Evolutionary conservation across 2,888 invertebrate species (phyloP), one percentile per base, ranked within the genome.

Genomic region (Stratiomys singularior): DNA sequence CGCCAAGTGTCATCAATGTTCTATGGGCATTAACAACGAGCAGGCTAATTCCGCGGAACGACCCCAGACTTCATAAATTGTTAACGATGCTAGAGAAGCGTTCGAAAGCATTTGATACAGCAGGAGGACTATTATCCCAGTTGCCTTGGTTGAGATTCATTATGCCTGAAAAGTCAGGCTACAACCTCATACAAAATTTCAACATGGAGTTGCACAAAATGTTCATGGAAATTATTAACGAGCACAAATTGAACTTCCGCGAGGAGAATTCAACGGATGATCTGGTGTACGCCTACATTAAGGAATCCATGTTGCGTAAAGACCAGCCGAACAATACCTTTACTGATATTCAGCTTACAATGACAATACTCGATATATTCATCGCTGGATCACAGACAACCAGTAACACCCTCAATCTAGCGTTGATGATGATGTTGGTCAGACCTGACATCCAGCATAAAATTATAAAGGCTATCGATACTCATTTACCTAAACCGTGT

Each of bases 371-470:
- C 77, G 93, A 93, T 83, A 87, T 93, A 64, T 92, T 93, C 81
- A 89, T 93, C 82, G 93, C 91, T 4, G 93, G 93, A 1, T 88
- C 90, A 0, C 89, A 89, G 81, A 92, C 92, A 0, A 92, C 92
- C 0, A 90, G 91, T 78, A 89, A 88, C 47, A 91, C 91, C 0
- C 84, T 93, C 18, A 91, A 91, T 81, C 89, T 92, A 82, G 88
- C 90, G 0, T 86, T 93, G 67, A 86, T 92, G 82, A 88, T 89
- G 81, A 89, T 92, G 88, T 86, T 90, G 21, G 82, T 90, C 28
- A 86, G 90, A 79, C 89, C 89, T 63, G 89, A 91, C 11, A 84
- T 92, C 1, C 92, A 93, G 83, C 82, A 85, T 1, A 88, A 89
- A 81, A 85, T 91, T 0, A 90, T 90, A 46, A 82, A 86, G 0